These are phyloP conservation scores for Glaucopsyche alexis DNA, from an alignment of 2,888 invertebrate genomes.

Conservation along the genomic window DNA sequence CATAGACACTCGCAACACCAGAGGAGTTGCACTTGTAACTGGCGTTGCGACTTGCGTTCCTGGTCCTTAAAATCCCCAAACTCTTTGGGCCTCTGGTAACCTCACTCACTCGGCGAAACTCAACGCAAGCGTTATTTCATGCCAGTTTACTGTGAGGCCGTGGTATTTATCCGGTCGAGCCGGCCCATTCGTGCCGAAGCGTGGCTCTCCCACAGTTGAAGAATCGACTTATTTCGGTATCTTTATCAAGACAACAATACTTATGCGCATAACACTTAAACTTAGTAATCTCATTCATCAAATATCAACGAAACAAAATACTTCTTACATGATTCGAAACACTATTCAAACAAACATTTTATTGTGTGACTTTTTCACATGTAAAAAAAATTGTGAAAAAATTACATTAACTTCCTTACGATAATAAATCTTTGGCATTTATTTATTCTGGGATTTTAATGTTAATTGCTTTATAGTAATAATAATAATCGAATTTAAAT, in stretches of 20 bases:
- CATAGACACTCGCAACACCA: no score
- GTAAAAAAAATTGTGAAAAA: background rate
- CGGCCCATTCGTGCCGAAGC: no score
- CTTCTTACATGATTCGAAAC: background rate
- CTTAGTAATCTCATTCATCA: background rate
- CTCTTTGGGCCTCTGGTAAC: no score
- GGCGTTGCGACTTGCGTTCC: no score
- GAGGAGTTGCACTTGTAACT: no score
- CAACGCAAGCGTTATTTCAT: no score
- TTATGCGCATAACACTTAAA: background rate
- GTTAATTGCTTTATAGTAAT: background rate
- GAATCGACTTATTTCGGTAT: background rate
- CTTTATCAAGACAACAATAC: background rate
- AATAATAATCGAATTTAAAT: no score
- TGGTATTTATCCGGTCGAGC: no score
- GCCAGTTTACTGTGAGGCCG: no score
- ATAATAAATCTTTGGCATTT: background rate
- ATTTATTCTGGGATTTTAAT: background rate
- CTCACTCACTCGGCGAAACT: no score
- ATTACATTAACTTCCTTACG: background rate
- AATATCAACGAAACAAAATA: background rate
- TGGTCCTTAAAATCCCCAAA: no score
- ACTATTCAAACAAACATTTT: background rate
- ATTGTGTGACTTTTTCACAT: slow-evolving; percentile 8
- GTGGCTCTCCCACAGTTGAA: no score